Conservation (phyloP, 2,113 vertebrate species). For the Pollimyrus isidori region DNA sequence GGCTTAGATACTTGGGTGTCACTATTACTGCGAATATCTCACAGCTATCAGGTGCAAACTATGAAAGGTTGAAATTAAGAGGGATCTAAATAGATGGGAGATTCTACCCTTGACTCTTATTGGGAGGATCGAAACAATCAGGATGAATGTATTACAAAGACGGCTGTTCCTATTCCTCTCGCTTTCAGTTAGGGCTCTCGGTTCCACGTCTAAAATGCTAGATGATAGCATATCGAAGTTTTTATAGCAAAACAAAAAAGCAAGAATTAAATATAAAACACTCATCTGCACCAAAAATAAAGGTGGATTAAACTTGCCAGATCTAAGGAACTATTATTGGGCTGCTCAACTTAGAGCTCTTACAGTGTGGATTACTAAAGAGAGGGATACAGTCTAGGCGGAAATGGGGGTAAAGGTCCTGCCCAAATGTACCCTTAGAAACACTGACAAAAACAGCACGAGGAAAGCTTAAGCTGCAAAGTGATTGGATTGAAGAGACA, state of each 20-base stretch:
- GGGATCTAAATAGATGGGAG: background rate
- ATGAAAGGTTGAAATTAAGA: background rate
- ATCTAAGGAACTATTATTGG: background rate
- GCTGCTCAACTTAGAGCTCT: background rate
- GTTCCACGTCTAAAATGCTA: background rate
- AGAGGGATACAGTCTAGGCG: background rate
- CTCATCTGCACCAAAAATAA: background rate
- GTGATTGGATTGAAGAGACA: background rate
- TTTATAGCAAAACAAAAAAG: background rate
- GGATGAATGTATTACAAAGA: background rate
- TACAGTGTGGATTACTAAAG: background rate
- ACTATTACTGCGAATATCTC: background rate
- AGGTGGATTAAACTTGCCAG: background rate
- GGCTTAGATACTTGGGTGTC: background rate
- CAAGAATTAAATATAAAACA: background rate
- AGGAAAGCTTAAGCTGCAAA: background rate
- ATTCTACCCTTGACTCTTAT: background rate
- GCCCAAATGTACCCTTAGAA: background rate
- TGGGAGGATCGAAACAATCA: background rate
- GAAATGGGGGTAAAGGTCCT: background rate
- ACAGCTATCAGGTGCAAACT: background rate
- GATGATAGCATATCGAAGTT: background rate
- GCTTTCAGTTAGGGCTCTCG: background rate
- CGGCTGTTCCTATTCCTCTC: background rate
- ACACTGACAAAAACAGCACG: background rate